Conservation (phyloP, 2,797 vertebrate genomes). For the Enteromius trimaculatus region DNA sequence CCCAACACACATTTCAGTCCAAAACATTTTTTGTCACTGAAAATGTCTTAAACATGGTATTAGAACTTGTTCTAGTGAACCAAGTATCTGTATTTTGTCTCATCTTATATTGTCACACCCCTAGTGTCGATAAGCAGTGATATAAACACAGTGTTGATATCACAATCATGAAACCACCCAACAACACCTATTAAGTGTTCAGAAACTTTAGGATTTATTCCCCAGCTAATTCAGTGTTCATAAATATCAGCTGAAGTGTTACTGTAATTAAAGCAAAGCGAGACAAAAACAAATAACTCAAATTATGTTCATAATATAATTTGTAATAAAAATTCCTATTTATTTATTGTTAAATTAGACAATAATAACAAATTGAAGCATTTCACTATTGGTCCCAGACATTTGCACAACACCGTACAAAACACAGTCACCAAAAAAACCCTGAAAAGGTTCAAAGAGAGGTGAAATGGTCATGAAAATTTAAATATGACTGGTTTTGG, state of each 20-base stretch:
- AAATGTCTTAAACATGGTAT: too few relatives aligned
- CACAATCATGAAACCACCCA: not conserved
- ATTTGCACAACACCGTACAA: not conserved
- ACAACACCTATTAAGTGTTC: not conserved
- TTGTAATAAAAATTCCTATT: not conserved
- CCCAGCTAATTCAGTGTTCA: not conserved
- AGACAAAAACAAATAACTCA: not conserved
- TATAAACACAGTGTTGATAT: not conserved
- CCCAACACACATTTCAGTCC: too few relatives aligned
- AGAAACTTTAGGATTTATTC: not conserved
- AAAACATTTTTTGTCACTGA: too few relatives aligned
- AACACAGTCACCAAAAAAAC: not conserved
- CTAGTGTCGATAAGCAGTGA: too few relatives aligned
- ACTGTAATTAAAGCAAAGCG: not conserved
- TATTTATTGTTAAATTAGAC: not conserved
- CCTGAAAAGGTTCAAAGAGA: conserved; percentile 6
- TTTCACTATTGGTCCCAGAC: not conserved
- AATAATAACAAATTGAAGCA: not conserved
- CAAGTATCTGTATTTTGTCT: too few relatives aligned
- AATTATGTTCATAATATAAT: not conserved
- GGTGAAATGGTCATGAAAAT: not conserved
- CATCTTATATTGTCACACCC: too few relatives aligned
- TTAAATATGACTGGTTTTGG: not conserved
- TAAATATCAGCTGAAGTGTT: not conserved
- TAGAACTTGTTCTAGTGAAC: too few relatives aligned